Percentiles rank a stretch among this genome's conserved stretches.
Conservation (phyloP, 1,140 invertebrate species). For the Hestina assimilis region DNA sequence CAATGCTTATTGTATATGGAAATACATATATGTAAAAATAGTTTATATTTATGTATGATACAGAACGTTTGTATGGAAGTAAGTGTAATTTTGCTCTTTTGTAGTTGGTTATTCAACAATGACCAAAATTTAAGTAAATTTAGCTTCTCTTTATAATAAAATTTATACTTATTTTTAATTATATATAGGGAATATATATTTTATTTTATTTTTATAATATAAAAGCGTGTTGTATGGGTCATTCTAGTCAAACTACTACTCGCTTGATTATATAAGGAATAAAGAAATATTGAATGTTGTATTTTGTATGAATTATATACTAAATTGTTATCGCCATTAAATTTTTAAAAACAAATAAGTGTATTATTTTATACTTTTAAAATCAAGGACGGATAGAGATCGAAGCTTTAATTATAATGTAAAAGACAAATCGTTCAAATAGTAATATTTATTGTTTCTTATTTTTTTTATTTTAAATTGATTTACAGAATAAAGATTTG, state of each 20-base stretch:
- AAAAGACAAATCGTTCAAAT: too few species aligned
- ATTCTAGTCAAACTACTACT: slow-evolving; percentile 30
- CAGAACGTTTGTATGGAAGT: too few species aligned
- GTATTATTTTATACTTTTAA: too few species aligned
- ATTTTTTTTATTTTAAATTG: too few species aligned
- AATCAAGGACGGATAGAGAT: too few species aligned
- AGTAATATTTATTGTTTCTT: too few species aligned
- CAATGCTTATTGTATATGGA: not conserved
- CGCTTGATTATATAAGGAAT: slow-evolving; percentile 29
- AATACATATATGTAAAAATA: not conserved
- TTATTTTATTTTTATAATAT: not conserved
- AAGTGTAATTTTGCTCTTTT: not conserved
- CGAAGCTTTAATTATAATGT: too few species aligned
- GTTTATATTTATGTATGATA: not conserved
- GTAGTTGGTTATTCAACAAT: not conserved
- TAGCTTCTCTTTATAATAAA: too few species aligned
- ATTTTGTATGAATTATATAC: slow-evolving; percentile 68
- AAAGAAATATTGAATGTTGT: slow-evolving; percentile 49
- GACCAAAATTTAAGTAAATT: too few species aligned
- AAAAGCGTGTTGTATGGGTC: slow-evolving; percentile 4
- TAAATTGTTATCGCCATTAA: slow-evolving; percentile 50
- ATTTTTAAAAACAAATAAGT: slow-evolving; percentile 7
- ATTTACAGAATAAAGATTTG: too few species aligned
- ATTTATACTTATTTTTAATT: not conserved
- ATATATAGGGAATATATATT: not conserved